Evolutionary conservation across 2,888 invertebrate genomes (phyloP).

Genomic region (Rotaria magnacalcarata): DNA sequence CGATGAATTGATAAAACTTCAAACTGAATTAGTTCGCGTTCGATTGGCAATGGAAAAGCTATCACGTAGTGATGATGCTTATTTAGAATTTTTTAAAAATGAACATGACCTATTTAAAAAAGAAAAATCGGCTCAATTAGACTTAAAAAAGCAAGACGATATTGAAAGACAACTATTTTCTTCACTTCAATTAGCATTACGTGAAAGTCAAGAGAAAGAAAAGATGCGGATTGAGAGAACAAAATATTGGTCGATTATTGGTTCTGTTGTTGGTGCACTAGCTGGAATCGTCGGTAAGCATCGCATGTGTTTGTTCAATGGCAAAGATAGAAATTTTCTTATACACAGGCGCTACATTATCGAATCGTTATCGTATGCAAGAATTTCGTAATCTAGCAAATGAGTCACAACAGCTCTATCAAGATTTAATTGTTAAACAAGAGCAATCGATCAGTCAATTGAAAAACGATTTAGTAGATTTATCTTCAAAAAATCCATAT

Average conservation of each 20-base stretch:
- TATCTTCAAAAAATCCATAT: neutral
- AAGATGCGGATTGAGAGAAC: constrained; percentile 74
- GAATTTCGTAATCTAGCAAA: neutral
- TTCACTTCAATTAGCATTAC: constrained; percentile 70
- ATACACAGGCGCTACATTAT: neutral
- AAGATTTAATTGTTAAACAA: constrained; percentile 12
- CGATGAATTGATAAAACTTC: constrained; percentile 65
- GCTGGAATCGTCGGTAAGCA: neutral
- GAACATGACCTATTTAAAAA: constrained; percentile 61
- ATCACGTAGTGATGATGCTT: constrained; percentile 70
- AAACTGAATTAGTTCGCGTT: constrained; percentile 59
- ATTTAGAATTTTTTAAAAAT: constrained; percentile 70
- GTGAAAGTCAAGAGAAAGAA: constrained; percentile 77
- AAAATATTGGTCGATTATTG: constrained; percentile 66
- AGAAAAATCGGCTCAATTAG: constrained; percentile 60
- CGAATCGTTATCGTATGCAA: neutral
- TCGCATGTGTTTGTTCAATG: neutral
- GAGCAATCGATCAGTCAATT: neutral
- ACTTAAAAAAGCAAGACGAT: constrained; percentile 68
- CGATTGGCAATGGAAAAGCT: constrained; percentile 42
- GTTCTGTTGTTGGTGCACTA: constrained; percentile 12
- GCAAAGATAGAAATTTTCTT: neutral
- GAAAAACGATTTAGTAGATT: neutral
- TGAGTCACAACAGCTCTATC: neutral
- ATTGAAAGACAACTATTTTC: constrained; percentile 71